Evolutionary conservation across 2,797 vertebrate species (phyloP).

Genomic region (Urosaurus nigricauda): DNA sequence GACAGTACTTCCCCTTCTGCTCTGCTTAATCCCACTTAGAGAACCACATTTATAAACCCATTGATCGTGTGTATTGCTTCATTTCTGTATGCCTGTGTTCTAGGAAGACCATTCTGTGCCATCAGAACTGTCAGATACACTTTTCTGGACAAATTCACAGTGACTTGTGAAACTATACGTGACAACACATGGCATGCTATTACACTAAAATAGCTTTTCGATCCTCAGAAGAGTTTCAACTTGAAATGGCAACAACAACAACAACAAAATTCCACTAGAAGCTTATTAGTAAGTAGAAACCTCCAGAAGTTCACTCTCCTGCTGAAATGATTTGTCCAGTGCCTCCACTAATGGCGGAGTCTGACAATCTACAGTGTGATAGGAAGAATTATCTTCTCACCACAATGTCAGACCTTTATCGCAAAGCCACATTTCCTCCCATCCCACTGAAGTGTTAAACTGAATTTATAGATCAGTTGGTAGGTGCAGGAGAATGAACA

Average conservation of each 20-base stretch:
- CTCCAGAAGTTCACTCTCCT: constrained; percentile 38
- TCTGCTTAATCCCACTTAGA: neutral
- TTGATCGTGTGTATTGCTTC: neutral
- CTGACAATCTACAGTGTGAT: constrained; percentile 18
- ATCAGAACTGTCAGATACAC: constrained; percentile 1
- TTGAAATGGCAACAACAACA: neutral
- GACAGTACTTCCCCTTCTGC: neutral
- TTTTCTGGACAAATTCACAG: neutral
- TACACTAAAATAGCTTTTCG: constrained; percentile 39
- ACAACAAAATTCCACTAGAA: neutral
- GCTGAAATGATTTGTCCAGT: constrained; percentile 18
- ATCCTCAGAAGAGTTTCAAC: constrained; percentile 18
- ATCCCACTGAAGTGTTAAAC: constrained; percentile 64
- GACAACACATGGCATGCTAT: neutral
- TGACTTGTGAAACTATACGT: neutral
- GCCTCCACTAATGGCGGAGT: constrained; percentile 25
- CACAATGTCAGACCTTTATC: constrained; percentile 58
- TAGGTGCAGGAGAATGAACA: constrained; percentile 53
- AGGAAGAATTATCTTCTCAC: constrained; percentile 62
- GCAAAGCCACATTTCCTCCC: constrained; percentile 43
- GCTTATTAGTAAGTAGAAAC: constrained; percentile 32
- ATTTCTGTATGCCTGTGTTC: neutral
- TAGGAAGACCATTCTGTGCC: neutral
- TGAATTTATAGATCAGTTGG: constrained; percentile 54
- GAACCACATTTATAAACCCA: neutral